These are phyloP conservation scores for Apotomis betuletana DNA, from an alignment of 2,888 invertebrate species.

Conservation along the genomic window DNA sequence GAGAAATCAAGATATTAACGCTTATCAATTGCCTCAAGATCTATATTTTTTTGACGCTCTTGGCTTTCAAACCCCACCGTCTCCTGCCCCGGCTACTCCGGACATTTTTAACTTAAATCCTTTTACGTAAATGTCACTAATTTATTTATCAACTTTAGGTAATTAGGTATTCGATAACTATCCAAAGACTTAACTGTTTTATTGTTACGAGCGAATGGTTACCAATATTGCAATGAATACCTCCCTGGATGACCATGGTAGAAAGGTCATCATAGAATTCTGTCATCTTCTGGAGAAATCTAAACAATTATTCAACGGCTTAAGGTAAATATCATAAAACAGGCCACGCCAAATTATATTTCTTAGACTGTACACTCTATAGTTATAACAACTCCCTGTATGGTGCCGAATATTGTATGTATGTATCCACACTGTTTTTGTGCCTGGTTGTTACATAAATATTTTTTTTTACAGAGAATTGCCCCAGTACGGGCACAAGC, in stretches of 20 bases:
- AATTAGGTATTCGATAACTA: background rate
- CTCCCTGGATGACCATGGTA: constrained; percentile 90
- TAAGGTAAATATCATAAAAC: constrained; percentile 85
- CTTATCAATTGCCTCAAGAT: background rate
- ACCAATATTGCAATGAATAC: constrained; percentile 42
- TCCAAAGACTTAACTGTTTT: background rate
- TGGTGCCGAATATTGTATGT: too few species aligned
- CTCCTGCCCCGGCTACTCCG: background rate
- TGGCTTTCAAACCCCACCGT: background rate
- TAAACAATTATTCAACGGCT: constrained; percentile 97
- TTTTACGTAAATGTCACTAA: background rate
- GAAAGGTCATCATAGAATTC: constrained; percentile 97
- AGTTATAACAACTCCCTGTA: too few species aligned
- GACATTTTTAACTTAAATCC: background rate
- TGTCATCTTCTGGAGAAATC: constrained; percentile 98
- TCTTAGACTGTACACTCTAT: too few species aligned
- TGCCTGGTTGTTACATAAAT: too few species aligned
- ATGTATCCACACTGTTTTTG: too few species aligned
- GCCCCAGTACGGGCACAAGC: constrained; percentile 98
- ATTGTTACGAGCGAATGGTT: constrained; percentile 34
- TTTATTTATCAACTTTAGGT: background rate
- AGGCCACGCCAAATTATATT: too few species aligned
- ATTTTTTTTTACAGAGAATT: constrained; percentile 88
- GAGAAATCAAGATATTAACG: background rate
- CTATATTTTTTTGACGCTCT: background rate